Evolutionary conservation across 2,888 invertebrate species (phyloP), one percentile per base, ranked within the genome.

Genomic region (Hyposoter dolosus): DNA sequence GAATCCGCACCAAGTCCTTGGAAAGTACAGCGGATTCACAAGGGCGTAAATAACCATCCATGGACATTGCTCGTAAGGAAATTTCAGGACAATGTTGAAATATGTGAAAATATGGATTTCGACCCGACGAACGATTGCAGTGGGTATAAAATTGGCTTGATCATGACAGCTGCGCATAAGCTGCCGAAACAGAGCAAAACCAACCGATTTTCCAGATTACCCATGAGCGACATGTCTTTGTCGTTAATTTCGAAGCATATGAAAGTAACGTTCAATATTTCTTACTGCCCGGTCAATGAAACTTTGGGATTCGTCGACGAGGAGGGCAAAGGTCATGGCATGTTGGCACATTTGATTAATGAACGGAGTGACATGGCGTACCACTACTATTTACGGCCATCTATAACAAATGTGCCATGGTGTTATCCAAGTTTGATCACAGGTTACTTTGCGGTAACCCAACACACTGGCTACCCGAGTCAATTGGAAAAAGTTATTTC

Each of bases 1-100:
- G 71, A 76, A 4, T n/a, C 50, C 0, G 83, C 88, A 4, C 82
- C 88, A 2, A 35, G 68, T 1, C 23, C 63, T 12, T 90, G 90
- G 90, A 56, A 53, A 77, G 47, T 82, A 10, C 69, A 60, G 10
- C 19, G 81, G 9, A 50, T 9, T n/a, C 43, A 82, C 15, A 19
- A 43, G 1, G 82, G 53, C 9, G 19, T n/a, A 15, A 17, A 69
- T 0, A 2, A 78, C 7, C 83, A 79, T 63, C 79, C 75, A 12
- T 84, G 84, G 84, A 23, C 76, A 6, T 23, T 84, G 28, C 65
- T 84, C 12, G 43, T 53, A n/a, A 53, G 69, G 0, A 17, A 32
- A 23, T 76, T 65, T 15, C n/a, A 7, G 9, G 12, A 68, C 0
- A 60, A 23, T 17, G 28, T 4, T 17, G 19, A 45, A 23, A 17